Conservation (phyloP, 1,140 invertebrate species). For the Bombus superbus region DNA sequence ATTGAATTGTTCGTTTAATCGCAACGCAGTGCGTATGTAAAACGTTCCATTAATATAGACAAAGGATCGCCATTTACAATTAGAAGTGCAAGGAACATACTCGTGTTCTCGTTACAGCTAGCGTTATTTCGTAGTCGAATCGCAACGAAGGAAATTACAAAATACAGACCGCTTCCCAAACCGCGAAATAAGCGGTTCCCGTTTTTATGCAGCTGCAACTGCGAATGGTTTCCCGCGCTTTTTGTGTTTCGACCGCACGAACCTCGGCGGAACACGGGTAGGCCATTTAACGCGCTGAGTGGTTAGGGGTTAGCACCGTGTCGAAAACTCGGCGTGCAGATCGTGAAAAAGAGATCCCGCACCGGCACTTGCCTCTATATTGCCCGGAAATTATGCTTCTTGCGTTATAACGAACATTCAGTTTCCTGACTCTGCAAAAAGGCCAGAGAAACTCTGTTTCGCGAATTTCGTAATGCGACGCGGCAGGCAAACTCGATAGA, state of each 20-base stretch:
- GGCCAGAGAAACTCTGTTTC: neutral
- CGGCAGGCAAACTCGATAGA: no score
- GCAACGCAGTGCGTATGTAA: no score
- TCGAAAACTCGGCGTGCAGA: slow-evolving; percentile 24
- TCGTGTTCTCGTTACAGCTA: no score
- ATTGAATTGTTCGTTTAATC: no score
- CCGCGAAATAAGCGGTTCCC: slow-evolving; percentile 31
- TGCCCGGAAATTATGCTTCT: slow-evolving; percentile 7
- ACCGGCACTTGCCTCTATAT: neutral
- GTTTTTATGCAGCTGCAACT: slow-evolving; percentile 26
- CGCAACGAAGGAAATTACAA: neutral
- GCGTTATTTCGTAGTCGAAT: neutral
- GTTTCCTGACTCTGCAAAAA: neutral
- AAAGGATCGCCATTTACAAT: neutral
- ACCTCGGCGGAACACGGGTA: slow-evolving; percentile 11
- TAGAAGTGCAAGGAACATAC: neutral
- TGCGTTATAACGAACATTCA: neutral
- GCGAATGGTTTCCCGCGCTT: slow-evolving; percentile 6
- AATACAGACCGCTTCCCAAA: neutral
- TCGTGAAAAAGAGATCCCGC: neutral
- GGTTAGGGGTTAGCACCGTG: slow-evolving; percentile 19
- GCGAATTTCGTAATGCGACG: neutral
- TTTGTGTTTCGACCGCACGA: slow-evolving; percentile 15
- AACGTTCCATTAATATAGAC: no score
- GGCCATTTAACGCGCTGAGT: slow-evolving; percentile 21